These are phyloP conservation scores for Metridium senile DNA, from an alignment of 92 coral and sea anemone species.

Conservation along the genomic window DNA sequence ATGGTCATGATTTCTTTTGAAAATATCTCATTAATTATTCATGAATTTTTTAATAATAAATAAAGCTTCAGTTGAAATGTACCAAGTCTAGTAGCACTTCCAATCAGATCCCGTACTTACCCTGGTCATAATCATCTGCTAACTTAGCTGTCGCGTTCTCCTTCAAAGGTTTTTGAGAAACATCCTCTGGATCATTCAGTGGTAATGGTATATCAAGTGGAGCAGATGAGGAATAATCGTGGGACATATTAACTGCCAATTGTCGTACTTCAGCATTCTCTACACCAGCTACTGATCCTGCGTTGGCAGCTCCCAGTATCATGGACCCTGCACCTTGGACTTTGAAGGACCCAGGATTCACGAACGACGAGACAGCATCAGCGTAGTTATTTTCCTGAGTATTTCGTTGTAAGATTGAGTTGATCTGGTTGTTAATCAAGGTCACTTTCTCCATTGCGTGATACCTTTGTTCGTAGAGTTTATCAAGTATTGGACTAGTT, in stretches of 20 bases:
- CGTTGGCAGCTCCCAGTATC: slow-evolving; percentile 67
- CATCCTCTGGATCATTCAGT: not conserved
- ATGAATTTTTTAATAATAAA: too few relatives aligned
- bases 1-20: too few relatives aligned
- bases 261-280: slow-evolving; percentile 21
- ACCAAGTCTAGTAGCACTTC: too few relatives aligned
- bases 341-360: slow-evolving; percentile 29
- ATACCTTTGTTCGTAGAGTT: slow-evolving; percentile 41
- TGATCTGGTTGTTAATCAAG: slow-evolving; percentile 37
- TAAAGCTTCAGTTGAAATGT: too few relatives aligned
- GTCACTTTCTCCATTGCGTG: slow-evolving; percentile 42
- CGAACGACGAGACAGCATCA: slow-evolving; percentile 1
- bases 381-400: slow-evolving; percentile 31
- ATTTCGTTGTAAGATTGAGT: slow-evolving; percentile 28
- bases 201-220: slow-evolving; percentile 7
- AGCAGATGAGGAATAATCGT: not conserved
- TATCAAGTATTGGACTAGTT: slow-evolving; percentile 42
- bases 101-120: not conserved
- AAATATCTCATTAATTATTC: too few relatives aligned
- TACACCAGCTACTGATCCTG: slow-evolving; percentile 39
- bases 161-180: not conserved
- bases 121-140: slow-evolving; percentile 1
- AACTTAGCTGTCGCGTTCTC: too few relatives aligned
- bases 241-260: not conserved
- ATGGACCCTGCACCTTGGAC: slow-evolving; percentile 63